Percentiles rank a stretch among this genome's conserved stretches.
Evolutionary conservation across 2,113 vertebrate species (phyloP).

Genomic region (Calyptomena viridis): DNA sequence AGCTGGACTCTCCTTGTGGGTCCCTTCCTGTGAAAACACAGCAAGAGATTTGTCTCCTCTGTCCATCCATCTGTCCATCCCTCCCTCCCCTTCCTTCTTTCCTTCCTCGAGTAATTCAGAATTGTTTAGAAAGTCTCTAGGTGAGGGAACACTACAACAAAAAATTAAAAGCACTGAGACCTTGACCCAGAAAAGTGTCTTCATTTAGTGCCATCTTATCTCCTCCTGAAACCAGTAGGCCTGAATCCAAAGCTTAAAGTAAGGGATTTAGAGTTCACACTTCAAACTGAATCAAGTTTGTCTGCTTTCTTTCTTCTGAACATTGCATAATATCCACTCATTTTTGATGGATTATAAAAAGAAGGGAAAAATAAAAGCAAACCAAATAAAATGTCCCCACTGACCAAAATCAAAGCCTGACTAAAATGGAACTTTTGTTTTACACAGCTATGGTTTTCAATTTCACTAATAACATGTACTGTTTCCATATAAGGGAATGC

Average conservation of each 20-base stretch:
- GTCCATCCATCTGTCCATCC: too few species aligned
- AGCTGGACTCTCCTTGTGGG: too few species aligned
- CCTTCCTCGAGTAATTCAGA: neutral
- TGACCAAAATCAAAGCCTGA: neutral
- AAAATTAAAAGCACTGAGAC: neutral
- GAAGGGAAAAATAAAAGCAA: neutral
- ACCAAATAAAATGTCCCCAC: neutral
- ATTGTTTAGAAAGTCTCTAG: neutral
- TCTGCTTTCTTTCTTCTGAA: neutral
- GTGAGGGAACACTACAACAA: neutral
- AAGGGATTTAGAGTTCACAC: neutral
- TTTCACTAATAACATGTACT: neutral
- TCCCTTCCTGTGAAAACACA: neutral
- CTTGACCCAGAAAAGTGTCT: neutral
- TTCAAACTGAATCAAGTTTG: neutral
- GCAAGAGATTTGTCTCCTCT: neutral
- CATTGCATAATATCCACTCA: neutral
- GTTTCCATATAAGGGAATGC: neutral
- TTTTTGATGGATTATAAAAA: neutral
- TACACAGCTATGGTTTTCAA: rapidly evolving
- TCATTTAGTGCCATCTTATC: neutral
- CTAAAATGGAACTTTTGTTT: neutral
- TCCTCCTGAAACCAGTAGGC: neutral
- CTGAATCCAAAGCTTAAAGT: neutral
- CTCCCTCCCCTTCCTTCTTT: too few species aligned